Percentiles rank a stretch among this genome's conserved stretches.
Evolutionary conservation across 2,113 vertebrate species (phyloP).

Genomic region (Megaptera novaeangliae): DNA sequence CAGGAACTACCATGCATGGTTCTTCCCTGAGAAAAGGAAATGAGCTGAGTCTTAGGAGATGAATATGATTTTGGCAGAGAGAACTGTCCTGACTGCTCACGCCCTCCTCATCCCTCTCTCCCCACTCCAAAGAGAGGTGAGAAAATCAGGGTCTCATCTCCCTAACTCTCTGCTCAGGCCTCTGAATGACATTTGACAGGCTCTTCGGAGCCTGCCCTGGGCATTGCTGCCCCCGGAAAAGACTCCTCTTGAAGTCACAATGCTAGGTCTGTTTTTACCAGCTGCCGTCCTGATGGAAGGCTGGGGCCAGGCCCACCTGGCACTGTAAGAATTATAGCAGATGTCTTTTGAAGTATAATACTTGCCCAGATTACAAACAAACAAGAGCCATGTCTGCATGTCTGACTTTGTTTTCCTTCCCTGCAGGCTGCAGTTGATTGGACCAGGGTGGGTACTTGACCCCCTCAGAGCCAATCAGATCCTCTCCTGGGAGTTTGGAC

Average conservation of each 20-base stretch:
- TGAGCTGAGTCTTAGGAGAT: neutral
- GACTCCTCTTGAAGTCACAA: neutral
- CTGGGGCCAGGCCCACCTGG: neutral
- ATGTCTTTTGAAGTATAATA: neutral
- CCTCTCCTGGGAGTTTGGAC: neutral
- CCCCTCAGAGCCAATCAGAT: slow-evolving; percentile 43
- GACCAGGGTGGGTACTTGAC: neutral
- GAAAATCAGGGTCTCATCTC: neutral
- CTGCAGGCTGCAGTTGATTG: neutral
- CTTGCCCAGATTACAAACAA: neutral
- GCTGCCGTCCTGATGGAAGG: neutral
- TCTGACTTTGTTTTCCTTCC: slow-evolving; percentile 14
- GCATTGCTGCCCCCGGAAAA: neutral
- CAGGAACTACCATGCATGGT: neutral
- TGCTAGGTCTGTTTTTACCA: neutral
- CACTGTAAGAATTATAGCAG: neutral
- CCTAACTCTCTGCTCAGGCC: neutral
- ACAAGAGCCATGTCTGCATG: neutral
- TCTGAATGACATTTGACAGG: neutral
- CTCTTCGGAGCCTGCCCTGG: neutral
- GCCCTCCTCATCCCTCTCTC: neutral
- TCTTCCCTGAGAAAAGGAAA: neutral
- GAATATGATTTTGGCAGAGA: neutral
- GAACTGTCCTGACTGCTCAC: neutral
- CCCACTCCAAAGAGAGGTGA: neutral